A percentile compares a stretch with the other conserved stretches of the same genome.
Conservation (phyloP, 2,797 vertebrate genomes). For the Gymnothorax javanicus region DNA sequence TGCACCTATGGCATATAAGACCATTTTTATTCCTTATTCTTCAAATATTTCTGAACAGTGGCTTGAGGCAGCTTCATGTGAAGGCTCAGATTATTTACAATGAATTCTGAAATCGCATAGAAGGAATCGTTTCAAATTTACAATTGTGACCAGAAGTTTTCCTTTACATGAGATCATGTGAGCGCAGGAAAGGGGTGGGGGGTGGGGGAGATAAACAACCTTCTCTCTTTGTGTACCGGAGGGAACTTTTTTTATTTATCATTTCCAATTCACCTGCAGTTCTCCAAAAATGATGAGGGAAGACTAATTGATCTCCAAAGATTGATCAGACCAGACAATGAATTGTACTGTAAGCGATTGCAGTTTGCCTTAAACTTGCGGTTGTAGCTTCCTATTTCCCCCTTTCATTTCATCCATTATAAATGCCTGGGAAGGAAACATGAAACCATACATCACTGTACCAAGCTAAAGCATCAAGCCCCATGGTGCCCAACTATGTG, state of each 20-base stretch:
- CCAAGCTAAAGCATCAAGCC: not conserved
- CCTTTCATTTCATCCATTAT: slow-evolving; percentile 16
- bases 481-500: not conserved
- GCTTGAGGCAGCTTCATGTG: not conserved
- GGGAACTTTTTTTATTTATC: slow-evolving; percentile 16
- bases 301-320: slow-evolving; percentile 28
- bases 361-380: not conserved
- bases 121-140: slow-evolving; percentile 11
- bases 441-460: slow-evolving; percentile 31
- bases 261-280: slow-evolving; percentile 17
- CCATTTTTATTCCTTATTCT: slow-evolving; percentile 39
- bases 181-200: not conserved
- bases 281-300: slow-evolving; percentile 1
- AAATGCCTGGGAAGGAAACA: slow-evolving; percentile 10
- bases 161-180: not conserved
- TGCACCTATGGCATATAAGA: not conserved
- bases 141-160: not conserved
- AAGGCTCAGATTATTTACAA: not conserved
- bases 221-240: not conserved
- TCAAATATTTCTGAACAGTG: slow-evolving; percentile 23
- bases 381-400: slow-evolving; percentile 1
- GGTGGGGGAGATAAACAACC: not conserved
- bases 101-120: not conserved
- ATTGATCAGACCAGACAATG: slow-evolving; percentile 20
- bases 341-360: slow-evolving; percentile 12